Evolutionary conservation across 2,888 invertebrate genomes (phyloP), one percentile per base, ranked within the genome.

Genomic region (Acrobasis repandana): DNA sequence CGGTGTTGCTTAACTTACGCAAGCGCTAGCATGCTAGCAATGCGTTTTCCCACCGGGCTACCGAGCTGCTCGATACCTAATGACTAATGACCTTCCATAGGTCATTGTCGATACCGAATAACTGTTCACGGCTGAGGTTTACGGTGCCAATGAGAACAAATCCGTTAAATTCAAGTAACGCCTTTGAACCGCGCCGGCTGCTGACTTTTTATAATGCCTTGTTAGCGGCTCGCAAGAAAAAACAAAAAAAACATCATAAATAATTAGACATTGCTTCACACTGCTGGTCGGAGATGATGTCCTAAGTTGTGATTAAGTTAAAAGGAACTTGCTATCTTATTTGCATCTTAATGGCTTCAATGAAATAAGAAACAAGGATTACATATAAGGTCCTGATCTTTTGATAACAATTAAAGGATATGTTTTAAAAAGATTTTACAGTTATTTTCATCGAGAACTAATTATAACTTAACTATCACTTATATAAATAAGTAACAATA

Each of bases 111-210:
- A n/a, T n/a, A n/a, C n/a, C n/a, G n/a, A n/a, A n/a, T n/a, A n/a
- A n/a, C n/a, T n/a, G n/a, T n/a, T n/a, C n/a, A n/a, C n/a, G n/a
- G n/a, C n/a, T n/a, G n/a, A n/a, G 34, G 16, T 2, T 5, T 0
- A 16, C 4, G 34, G 54, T 20, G 6, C 54, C 20, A 54, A 18
- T 11, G 38, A 14, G 54, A 54, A 38, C n/a, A 38, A 8, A 20
- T 50, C 33, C n/a, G 18, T 34, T 72, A 73, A 77, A 75, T 74
- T 68, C 67, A 62, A 58, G 46, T 63, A 62, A 56, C 61, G 63
- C 63, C 80, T 80, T 81, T 82, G 77, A 71, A 58, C 56, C 58
- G 2, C 50, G 75, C 76, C 78, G 77, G n/a, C 65, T 52, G 75
- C 76, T 77, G 77, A 46, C 65, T 77, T 80, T 79, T 78, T 80